Conservation (phyloP, 2,113 vertebrate genomes). For the Rallus limicola region DNA sequence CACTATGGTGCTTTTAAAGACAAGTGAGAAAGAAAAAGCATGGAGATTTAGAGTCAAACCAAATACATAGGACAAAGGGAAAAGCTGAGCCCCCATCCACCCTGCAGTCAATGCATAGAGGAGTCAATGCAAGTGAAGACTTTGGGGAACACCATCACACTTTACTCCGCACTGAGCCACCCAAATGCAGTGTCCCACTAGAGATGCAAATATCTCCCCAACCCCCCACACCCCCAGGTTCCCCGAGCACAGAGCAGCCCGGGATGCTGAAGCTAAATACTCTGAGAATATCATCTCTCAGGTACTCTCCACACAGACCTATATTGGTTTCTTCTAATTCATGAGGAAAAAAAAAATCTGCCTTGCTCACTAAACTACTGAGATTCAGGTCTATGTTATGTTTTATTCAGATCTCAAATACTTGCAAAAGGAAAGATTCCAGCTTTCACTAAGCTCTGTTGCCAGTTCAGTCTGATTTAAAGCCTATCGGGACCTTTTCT, state of each 20-base stretch:
- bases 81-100: neutral
- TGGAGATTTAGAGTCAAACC: neutral
- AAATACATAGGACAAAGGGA: neutral
- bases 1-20: neutral
- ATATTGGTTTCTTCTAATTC: conserved; percentile 27
- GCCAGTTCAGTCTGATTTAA: conserved; percentile 49
- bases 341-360: neutral
- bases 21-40: neutral
- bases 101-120: neutral
- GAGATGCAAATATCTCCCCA: neutral
- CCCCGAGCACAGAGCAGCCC: neutral
- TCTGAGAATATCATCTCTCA: neutral
- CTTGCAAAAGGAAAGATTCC: conserved; percentile 30
- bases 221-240: neutral
- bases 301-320: neutral
- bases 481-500: neutral
- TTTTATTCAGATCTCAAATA: conserved; percentile 64
- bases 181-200: neutral
- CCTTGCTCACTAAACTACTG: conserved; percentile 1
- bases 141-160: neutral
- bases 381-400: conserved; percentile 36
- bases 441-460: neutral
- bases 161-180: neutral
- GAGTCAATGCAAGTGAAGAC: neutral
- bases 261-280: neutral